Base-by-base conservation (phyloP, 2,888 invertebrate genomes). In the Panopea generosa region DNA sequence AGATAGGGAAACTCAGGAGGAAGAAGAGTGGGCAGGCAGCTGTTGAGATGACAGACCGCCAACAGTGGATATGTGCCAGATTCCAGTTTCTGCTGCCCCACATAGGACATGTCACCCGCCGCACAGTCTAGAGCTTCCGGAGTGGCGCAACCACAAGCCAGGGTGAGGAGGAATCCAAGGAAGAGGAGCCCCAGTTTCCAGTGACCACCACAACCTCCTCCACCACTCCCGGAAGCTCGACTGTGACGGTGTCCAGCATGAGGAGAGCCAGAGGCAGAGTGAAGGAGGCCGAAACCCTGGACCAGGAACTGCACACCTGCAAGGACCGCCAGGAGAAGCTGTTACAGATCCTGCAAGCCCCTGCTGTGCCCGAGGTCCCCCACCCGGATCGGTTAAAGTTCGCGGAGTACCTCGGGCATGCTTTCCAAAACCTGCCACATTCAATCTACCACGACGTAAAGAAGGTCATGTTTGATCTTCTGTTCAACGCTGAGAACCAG, bases 351-450 rank as follows among this genome's bases (percentile, higher is more conserved):
- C 40, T 70, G 38, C 55, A 55, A 62, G 56, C 69, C 57, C 53
- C 63, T 70, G 38, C 65, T 61, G 75, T 75, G 59, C 69, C 74
- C 38, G 63, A 59, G 29, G 75, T 70, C 59, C 69, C 75, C 69
- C 49, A 55, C 43, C 75, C 70, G 49, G 75, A 75, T 45, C 57
- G 70, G 60, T 70, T 70, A 52, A 75, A 75, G 65, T 75, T 75
- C 57, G 70, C 62, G 16, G 62, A 65, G 47, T 75, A 70, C 70
- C 60, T 70, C 49, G 75, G 75, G 52, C 75, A 75, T 75, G 69
- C 60, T 59, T 75, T 75, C 55, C 63, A 75, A 65, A 69, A 70
- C 65, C 75, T 70, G 65, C 65, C 75, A 70, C n/a, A n/a, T n/a
- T n/a, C n/a, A n/a, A n/a, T 70, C 52, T 75, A 75, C 60, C 65